Evolutionary conservation across 2,113 vertebrate species (phyloP), one percentile per base, ranked within the genome.

Genomic region (Hippocampus abdominalis): DNA sequence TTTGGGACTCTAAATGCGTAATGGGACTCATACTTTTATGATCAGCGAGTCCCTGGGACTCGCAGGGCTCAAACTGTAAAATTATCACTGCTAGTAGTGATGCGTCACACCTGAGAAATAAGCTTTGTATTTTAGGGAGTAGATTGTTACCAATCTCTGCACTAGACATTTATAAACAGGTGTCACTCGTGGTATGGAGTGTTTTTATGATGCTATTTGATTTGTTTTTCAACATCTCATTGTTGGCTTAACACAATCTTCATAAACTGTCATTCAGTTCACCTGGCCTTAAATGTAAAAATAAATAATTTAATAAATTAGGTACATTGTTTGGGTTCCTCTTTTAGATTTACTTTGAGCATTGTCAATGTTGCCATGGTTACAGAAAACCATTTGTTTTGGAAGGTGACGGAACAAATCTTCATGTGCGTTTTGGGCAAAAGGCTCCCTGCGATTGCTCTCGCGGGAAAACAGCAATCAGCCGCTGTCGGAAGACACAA

Each of bases 381-480:
- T n/a, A 54, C 51, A 8, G 21, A n/a, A n/a, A 54, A 2, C 51
- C 9, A 2, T 21, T 51, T 51, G 18, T 2, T 53, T 11, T 60
- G 36, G 9, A 36, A 4, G 36, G 60, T 5, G 18, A 62, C 8
- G 8, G 32, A 39, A 39, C n/a, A 18, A 27, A 25, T n/a, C 23
- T 64, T 64, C 46, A 64, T 60, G 13, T 60, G 7, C 16, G 27
- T 60, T 60, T 60, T 59, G 57, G 20, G 3, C 23, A 18, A 46
- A 64, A 46, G n/a, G 25, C 63, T 44, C 12, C n/a, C 23, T 42
- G 42, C 63, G 46, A 64, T 64, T 20, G 63, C 63, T 64, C 63
- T 64, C 39, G 12, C 20, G 42, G 39, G 21, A 29, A 8, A 64
- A 64, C 39, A 42, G 42, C 42, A 27, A 46, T 64, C n/a, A 16